These are phyloP conservation scores for Myotis myotis DNA, from an alignment of 2,797 vertebrate genomes.

Conservation along the genomic window DNA sequence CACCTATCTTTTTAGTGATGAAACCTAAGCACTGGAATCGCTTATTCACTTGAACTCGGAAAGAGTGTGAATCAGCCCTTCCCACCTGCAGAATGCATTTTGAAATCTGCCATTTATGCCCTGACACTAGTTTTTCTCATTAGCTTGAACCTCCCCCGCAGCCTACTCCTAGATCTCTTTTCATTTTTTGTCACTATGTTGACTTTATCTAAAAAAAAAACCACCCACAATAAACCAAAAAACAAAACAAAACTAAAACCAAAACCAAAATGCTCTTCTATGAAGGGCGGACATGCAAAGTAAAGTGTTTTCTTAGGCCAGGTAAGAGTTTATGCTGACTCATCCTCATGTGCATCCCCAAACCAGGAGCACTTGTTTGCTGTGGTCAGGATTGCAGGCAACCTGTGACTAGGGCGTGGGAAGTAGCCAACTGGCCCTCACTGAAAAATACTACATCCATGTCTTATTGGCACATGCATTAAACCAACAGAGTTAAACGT, in stretches of 20 bases:
- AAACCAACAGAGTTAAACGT: conserved; percentile 23
- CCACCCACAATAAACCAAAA: background rate
- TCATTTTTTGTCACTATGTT: background rate
- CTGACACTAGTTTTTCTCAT: background rate
- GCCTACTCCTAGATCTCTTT: background rate
- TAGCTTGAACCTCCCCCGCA: background rate
- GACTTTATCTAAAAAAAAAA: conserved; percentile 21
- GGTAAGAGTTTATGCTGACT: background rate
- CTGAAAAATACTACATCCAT: background rate
- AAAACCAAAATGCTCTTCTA: conserved; percentile 14
- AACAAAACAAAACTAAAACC: background rate
- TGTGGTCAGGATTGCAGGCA: background rate
- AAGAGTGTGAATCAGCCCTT: background rate
- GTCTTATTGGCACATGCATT: conserved; percentile 38
- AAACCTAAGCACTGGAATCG: background rate
- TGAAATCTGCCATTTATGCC: too few species aligned
- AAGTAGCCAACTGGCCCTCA: background rate
- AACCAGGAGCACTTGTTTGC: background rate
- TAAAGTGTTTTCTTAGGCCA: background rate
- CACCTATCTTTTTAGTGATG: background rate
- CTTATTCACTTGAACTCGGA: background rate
- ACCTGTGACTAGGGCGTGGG: background rate
- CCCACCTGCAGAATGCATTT: background rate
- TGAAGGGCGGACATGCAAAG: background rate
- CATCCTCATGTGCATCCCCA: background rate